Conservation (phyloP, 1,140 invertebrate species). For the Lepidurus packardi region DNA sequence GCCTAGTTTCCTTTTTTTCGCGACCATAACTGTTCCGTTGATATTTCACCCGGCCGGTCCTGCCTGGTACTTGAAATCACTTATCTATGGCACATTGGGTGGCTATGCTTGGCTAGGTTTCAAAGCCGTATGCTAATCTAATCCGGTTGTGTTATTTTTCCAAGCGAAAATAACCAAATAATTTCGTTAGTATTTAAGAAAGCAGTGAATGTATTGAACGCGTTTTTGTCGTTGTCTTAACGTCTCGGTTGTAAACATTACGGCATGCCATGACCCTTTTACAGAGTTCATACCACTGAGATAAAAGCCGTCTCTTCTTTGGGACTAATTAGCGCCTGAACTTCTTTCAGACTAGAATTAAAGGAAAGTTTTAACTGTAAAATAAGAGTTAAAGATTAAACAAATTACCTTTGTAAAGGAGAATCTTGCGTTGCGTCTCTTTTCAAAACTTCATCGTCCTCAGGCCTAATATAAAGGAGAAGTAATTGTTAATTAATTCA, state of each 20-base stretch:
- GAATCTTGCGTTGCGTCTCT: neutral
- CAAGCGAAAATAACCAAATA: no score
- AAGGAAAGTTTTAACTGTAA: neutral
- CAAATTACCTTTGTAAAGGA: neutral
- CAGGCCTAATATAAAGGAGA: neutral
- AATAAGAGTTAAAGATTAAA: neutral
- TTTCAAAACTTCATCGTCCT: neutral
- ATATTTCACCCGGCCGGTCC: neutral
- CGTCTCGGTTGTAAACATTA: neutral
- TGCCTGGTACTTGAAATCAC: neutral
- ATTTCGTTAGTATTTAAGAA: neutral
- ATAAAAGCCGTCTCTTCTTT: neutral
- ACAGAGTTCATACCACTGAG: conserved; percentile 5
- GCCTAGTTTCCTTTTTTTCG: conserved; percentile 30
- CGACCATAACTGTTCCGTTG: neutral
- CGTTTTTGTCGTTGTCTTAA: no score
- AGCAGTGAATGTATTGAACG: neutral
- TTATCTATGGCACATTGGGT: neutral
- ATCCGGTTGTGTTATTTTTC: neutral
- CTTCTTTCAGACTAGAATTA: neutral
- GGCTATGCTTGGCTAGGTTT: conserved; percentile 28
- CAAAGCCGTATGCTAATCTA: conserved; percentile 30
- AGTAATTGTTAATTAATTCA: no score
- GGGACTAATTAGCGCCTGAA: neutral
- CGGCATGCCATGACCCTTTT: neutral